Evolutionary conservation across 1,140 invertebrate species (phyloP).

Genomic region (Drosophila prosaltans): DNA sequence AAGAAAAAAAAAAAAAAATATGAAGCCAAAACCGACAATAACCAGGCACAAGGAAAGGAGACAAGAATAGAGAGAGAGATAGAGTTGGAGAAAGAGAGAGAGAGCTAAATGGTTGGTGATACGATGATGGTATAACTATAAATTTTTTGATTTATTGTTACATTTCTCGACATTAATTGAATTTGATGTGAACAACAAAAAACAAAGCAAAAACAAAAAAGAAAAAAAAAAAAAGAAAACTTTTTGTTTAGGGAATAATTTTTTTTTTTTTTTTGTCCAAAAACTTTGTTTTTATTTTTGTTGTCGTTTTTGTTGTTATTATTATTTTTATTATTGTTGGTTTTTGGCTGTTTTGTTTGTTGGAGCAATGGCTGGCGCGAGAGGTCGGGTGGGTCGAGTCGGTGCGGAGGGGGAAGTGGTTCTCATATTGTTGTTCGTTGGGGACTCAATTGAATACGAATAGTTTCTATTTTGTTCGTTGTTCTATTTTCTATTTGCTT

Average conservation of each 20-base stretch:
- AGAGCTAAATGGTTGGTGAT: constrained; percentile 35
- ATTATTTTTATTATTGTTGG: constrained; percentile 40
- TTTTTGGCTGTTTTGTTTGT: neutral
- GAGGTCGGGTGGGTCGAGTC: constrained; percentile 1
- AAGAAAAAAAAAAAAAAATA: constrained; percentile 27
- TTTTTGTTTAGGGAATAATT: constrained; percentile 15
- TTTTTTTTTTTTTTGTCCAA: too few species aligned
- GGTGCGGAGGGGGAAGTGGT: too few species aligned
- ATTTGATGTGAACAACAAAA: constrained; percentile 60
- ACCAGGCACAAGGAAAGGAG: constrained; percentile 37
- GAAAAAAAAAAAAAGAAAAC: constrained; percentile 40
- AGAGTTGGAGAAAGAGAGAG: constrained; percentile 30
- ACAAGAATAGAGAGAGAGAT: constrained; percentile 28
- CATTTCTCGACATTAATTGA: constrained; percentile 70
- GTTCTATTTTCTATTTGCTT: constrained; percentile 37
- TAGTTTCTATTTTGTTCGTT: constrained; percentile 30
- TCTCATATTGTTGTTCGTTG: constrained; percentile 5
- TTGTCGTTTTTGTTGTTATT: constrained; percentile 43
- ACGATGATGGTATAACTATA: constrained; percentile 45
- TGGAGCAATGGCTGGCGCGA: constrained; percentile 58
- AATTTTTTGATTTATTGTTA: constrained; percentile 69
- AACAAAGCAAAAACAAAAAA: neutral
- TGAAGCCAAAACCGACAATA: constrained; percentile 70
- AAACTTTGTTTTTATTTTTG: too few species aligned
- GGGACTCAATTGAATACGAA: constrained; percentile 24